phyloP scores from a whole-genome alignment of 2,113 vertebrate genomes.

The Melanostigma gelatinosum region DNA sequence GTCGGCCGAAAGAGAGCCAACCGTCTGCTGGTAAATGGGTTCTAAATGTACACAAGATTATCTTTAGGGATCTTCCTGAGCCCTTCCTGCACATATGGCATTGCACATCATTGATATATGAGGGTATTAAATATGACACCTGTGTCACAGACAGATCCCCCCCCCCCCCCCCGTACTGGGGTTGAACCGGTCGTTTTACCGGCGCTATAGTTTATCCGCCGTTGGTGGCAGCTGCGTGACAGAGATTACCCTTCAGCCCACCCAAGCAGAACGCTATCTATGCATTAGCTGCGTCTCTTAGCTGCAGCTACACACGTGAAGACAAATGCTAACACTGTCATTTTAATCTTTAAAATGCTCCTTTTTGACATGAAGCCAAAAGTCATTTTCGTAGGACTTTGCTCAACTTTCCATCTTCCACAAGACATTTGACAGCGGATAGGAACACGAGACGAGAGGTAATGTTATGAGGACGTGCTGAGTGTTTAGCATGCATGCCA shows the following conservation, averaged over 20 bases:
- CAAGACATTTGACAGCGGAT: neutral
- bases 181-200: conserved; percentile 79
- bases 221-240: conserved; percentile 86
- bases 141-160: conserved; percentile 82
- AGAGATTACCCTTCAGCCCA: conserved; percentile 86
- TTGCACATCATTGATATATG: conserved; percentile 89
- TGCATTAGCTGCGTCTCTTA: conserved; percentile 78
- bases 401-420: conserved; percentile 1
- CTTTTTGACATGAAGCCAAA: neutral
- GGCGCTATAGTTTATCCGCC: conserved; percentile 58
- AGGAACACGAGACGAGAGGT: neutral
- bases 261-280: conserved; percentile 88
- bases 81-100: conserved; percentile 70
- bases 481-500: conserved; percentile 56
- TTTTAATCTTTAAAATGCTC: conserved; percentile 36
- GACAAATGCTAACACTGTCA: conserved; percentile 4
- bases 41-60: conserved; percentile 72
- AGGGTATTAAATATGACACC: conserved; percentile 88
- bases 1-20: conserved; percentile 20
- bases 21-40: conserved; percentile 59
- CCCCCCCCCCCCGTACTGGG: conserved; percentile 32
- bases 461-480: conserved; percentile 16
- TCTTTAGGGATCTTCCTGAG: conserved; percentile 72
- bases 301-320: conserved; percentile 30
- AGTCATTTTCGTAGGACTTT: neutral